Conservation (phyloP, 2,113 vertebrate species). For the Procavia capensis region DNA sequence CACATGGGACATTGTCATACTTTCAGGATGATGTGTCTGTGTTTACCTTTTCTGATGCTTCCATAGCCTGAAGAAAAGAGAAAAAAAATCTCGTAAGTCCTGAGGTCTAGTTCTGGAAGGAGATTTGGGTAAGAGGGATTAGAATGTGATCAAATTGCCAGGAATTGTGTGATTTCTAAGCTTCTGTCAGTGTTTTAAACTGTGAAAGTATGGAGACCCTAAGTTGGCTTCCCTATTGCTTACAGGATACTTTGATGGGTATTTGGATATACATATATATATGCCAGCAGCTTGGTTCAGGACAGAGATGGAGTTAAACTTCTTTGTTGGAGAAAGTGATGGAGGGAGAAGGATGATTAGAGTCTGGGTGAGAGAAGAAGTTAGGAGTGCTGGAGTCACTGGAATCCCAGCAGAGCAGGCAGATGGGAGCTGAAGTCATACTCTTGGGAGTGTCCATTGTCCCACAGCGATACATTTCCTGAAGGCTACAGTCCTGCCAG, state of each 20-base stretch:
- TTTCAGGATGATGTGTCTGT: neutral
- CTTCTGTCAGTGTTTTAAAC: neutral
- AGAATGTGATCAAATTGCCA: neutral
- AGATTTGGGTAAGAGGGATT: neutral
- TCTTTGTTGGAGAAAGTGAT: slow-evolving; percentile 15
- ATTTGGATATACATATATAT: neutral
- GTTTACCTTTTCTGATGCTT: slow-evolving; percentile 48
- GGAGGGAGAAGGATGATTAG: neutral
- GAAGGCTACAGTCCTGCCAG: neutral
- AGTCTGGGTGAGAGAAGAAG: neutral
- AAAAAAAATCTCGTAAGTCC: neutral
- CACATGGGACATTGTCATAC: neutral
- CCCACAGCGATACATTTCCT: neutral
- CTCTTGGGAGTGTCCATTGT: neutral
- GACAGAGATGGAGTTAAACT: neutral
- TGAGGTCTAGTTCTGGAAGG: neutral
- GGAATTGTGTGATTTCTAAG: neutral
- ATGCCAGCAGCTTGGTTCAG: neutral
- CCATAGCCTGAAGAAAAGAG: neutral
- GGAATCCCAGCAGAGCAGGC: neutral
- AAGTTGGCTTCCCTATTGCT: neutral
- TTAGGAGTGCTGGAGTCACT: neutral
- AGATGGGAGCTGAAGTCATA: neutral
- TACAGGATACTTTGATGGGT: neutral
- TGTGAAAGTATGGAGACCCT: neutral